phyloP scores from a whole-genome alignment of 2,113 vertebrate genomes.

The Synodontis membranacea region DNA sequence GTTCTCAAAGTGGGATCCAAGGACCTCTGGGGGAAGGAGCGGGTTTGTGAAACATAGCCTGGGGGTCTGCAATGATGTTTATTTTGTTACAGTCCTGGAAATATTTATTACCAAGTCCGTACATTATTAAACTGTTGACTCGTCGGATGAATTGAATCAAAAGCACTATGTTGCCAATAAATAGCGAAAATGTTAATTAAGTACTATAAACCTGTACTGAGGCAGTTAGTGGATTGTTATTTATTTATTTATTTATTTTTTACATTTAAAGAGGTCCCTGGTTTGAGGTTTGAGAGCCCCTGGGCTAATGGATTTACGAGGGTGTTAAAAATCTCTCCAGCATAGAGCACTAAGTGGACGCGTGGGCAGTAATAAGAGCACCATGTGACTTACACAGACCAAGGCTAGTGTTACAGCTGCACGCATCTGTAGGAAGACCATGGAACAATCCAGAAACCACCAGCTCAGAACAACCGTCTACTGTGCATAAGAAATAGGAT shows the following conservation, averaged over 20 bases:
- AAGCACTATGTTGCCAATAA: background rate
- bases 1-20: background rate
- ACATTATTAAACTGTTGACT: background rate
- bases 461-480: constrained; percentile 12
- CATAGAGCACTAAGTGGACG: constrained; percentile 36
- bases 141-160: background rate
- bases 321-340: constrained; percentile 32
- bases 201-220: constrained; percentile 5
- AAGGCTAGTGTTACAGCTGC: constrained; percentile 49
- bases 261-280: background rate
- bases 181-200: background rate
- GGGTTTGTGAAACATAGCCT: background rate
- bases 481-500: constrained; percentile 24
- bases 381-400: constrained; percentile 41
- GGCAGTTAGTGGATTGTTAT: background rate
- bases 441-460: constrained; percentile 27
- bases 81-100: background rate
- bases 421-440: constrained; percentile 43
- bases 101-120: background rate
- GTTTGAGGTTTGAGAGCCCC: constrained; percentile 8
- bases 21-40: background rate
- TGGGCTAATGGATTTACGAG: background rate
- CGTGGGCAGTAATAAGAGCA: constrained; percentile 48
- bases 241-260: background rate
- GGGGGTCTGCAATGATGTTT: background rate